Conservation (phyloP, 1,140 invertebrate genomes). For the Macrostomum lignano region DNA sequence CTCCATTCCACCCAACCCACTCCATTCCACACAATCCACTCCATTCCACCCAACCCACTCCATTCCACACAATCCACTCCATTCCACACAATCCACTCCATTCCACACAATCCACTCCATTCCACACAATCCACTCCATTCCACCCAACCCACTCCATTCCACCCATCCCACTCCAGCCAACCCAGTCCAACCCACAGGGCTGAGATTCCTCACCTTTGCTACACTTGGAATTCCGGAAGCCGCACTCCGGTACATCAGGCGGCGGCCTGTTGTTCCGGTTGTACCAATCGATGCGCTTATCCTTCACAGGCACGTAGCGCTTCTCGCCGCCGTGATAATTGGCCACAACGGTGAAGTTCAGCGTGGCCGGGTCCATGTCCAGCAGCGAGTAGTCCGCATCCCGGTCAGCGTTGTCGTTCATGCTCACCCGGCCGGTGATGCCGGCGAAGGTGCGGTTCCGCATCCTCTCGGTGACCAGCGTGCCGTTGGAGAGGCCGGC, state of each 20-base stretch:
- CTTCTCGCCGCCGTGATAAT: neutral
- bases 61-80: too few relatives aligned
- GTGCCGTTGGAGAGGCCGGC: slow-evolving; percentile 45
- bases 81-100: too few relatives aligned
- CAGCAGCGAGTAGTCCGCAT: slow-evolving; percentile 38
- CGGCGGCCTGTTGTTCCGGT: neutral
- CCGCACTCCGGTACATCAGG: slow-evolving; percentile 2
- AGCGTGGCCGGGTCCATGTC: neutral
- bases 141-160: too few relatives aligned
- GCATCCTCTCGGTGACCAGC: slow-evolving; percentile 43
- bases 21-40: too few relatives aligned
- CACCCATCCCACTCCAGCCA: too few relatives aligned
- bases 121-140: too few relatives aligned
- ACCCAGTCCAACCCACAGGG: too few relatives aligned
- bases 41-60: too few relatives aligned
- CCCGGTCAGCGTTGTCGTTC: slow-evolving; percentile 49
- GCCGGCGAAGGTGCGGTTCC: slow-evolving; percentile 27
- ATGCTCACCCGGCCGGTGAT: slow-evolving; percentile 54
- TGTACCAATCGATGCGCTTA: slow-evolving; percentile 2
- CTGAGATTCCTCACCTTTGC: too few relatives aligned
- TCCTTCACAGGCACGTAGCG: neutral
- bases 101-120: too few relatives aligned
- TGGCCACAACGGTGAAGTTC: slow-evolving; percentile 36
- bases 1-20: too few relatives aligned
- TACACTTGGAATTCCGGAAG: too few relatives aligned